Evolutionary conservation across 2,797 vertebrate species (phyloP), one percentile per base, ranked within the genome.

Genomic region (Gymnopithys bicolor): DNA sequence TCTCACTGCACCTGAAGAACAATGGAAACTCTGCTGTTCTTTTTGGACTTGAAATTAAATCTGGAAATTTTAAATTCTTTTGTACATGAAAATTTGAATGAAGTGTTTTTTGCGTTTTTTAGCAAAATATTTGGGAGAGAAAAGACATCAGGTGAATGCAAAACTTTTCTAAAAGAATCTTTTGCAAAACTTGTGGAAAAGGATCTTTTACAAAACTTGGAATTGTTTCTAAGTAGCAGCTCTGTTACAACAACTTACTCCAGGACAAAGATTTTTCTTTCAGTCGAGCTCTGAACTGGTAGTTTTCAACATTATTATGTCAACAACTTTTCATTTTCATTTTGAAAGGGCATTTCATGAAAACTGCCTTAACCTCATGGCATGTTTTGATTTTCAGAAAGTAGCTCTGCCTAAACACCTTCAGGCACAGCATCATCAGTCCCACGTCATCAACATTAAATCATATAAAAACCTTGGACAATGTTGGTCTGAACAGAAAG

Each of bases 281-380:
- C 74, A 84, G 30, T 24, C 41, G 37, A 19, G 53, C 7, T 79
- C 45, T 55, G 37, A 62, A 33, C 24, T 21, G 1, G 0, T 11
- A 56, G 30, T 7, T 78, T 63, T 78, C 23, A 18, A 19, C 49
- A 49, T 68, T 12, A 33, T 60, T 49, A 4, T 76, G 53, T 87
- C 87, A 84, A 55, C 84, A 89, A 7, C 67, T 84, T 62, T n/a
- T 82, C 49, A 89, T 93, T 93, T 89, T 28, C 27, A 19, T 59
- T 76, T 45, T 56, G 94, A 62, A 90, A 76, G n/a, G 39, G 5
- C 19, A 55, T 84, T 91, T 89, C 30, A 48, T 37, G 52, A 4
- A 55, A 91, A 16, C 24, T 39, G 12, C 49, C 77, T 81, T 59
- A 51, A 52, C 7, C 37, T 41, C 41, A 11, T 4, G 49, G 70